Percentiles rank a stretch among this genome's conserved stretches.
phyloP scores from a whole-genome alignment of 1,140 invertebrate species.

The Drosophila aff. region DNA sequence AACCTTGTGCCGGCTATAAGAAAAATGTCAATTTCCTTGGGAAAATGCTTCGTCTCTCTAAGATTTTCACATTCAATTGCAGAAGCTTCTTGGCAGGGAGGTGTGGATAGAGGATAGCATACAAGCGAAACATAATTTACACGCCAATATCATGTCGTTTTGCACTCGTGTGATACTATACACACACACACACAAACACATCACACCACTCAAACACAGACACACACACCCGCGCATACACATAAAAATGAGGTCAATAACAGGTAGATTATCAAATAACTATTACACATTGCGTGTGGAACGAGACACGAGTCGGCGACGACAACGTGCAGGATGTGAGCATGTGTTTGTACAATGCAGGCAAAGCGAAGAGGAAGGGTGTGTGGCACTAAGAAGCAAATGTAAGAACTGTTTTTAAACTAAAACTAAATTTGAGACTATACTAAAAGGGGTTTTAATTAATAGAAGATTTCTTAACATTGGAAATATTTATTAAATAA shows the following conservation, averaged over 20 bases:
- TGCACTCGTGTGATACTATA: conserved; percentile 27
- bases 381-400: no score
- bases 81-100: conserved; percentile 2
- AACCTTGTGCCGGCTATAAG: conserved; percentile 13
- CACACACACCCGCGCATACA: conserved; percentile 21
- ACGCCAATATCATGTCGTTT: conserved; percentile 64
- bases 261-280: conserved; percentile 84
- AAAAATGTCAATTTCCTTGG: conserved; percentile 40
- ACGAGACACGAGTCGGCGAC: conserved; percentile 34
- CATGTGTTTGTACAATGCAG: conserved; percentile 10
- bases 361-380: background rate
- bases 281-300: conserved; percentile 60
- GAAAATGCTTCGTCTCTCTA: conserved; percentile 22
- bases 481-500: background rate
- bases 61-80: conserved; percentile 40
- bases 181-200: conserved; percentile 45
- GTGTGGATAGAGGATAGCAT: conserved; percentile 25
- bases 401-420: background rate
- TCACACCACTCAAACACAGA: conserved; percentile 3
- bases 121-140: conserved; percentile 70
- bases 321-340: conserved; percentile 30
- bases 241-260: conserved; percentile 81
- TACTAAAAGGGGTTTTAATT: background rate
- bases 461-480: background rate
- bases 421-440: background rate